Percentiles rank a stretch among this genome's conserved stretches.
Evolutionary conservation across 2,797 vertebrate species (phyloP).

Genomic region (Chelidonichthys spinosus): DNA sequence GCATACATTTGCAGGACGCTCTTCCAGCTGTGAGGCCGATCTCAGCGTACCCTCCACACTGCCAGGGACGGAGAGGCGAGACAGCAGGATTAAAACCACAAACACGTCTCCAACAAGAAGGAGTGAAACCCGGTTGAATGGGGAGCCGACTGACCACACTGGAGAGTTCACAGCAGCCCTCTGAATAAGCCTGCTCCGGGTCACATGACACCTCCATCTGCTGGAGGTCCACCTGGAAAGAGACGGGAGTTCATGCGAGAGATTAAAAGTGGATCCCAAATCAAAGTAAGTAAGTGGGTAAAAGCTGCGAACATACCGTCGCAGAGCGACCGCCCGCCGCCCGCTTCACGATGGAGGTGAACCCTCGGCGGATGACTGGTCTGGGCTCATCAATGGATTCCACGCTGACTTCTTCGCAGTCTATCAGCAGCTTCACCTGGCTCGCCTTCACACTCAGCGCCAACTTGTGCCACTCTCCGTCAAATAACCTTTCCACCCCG

Average conservation of each 20-base stretch:
- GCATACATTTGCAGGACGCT: constrained; percentile 77
- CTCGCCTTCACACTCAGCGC: constrained; percentile 78
- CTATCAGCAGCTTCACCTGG: constrained; percentile 78
- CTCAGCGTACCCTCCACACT: constrained; percentile 83
- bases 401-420: constrained; percentile 78
- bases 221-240: constrained; percentile 82
- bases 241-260: not conserved
- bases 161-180: constrained; percentile 87
- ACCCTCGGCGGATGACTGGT: constrained; percentile 62
- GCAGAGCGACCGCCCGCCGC: constrained; percentile 69
- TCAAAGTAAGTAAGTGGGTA: not conserved
- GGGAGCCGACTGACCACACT: constrained; percentile 77
- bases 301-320: constrained; percentile 63
- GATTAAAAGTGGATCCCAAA: not conserved
- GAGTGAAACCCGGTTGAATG: constrained; percentile 5
- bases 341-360: constrained; percentile 80
- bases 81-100: constrained; percentile 17
- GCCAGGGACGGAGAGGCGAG: constrained; percentile 38
- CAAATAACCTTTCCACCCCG: constrained; percentile 78
- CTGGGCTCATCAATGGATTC: constrained; percentile 68
- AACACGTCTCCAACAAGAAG: constrained; percentile 14
- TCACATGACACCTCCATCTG: constrained; percentile 85
- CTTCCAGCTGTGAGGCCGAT: constrained; percentile 75
- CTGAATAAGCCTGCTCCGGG: constrained; percentile 82
- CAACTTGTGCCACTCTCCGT: constrained; percentile 85